phyloP scores from a whole-genome alignment of 2,888 invertebrate genomes.

The Leptura quadrifasciata region DNA sequence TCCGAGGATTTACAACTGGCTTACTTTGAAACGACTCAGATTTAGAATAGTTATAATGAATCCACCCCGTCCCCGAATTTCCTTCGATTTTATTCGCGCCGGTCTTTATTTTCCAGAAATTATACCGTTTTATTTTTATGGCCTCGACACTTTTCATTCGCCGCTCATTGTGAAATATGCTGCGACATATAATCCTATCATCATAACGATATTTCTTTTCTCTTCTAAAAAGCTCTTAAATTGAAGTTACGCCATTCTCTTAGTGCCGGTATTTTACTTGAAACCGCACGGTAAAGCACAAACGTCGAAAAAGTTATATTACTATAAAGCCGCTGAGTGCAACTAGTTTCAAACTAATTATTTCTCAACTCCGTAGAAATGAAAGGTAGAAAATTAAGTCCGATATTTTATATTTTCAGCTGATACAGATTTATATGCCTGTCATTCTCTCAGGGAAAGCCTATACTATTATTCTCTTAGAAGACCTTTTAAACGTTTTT shows the following conservation, averaged over 20 bases:
- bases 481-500: too few relatives aligned
- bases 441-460: neutral
- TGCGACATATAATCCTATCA: conserved; percentile 43
- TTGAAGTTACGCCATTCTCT: conserved; percentile 27
- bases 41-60: conserved; percentile 66
- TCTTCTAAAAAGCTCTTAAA: conserved; percentile 31
- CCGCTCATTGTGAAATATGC: conserved; percentile 49
- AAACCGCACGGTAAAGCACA: conserved; percentile 6
- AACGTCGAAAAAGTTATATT: conserved; percentile 20
- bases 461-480: neutral
- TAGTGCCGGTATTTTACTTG: conserved; percentile 27
- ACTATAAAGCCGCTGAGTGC: neutral
- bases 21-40: conserved; percentile 66
- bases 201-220: conserved; percentile 38
- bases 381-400: conserved; percentile 5
- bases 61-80: conserved; percentile 51
- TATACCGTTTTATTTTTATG: conserved; percentile 59
- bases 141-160: conserved; percentile 48
- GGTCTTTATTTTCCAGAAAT: conserved; percentile 61
- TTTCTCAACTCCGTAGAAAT: neutral
- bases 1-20: conserved; percentile 67
- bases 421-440: neutral
- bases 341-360: conserved; percentile 24
- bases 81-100: conserved; percentile 54
- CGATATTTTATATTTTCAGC: neutral